phyloP scores from a whole-genome alignment of 2,888 invertebrate species.

The Coleophora flavipennella region DNA sequence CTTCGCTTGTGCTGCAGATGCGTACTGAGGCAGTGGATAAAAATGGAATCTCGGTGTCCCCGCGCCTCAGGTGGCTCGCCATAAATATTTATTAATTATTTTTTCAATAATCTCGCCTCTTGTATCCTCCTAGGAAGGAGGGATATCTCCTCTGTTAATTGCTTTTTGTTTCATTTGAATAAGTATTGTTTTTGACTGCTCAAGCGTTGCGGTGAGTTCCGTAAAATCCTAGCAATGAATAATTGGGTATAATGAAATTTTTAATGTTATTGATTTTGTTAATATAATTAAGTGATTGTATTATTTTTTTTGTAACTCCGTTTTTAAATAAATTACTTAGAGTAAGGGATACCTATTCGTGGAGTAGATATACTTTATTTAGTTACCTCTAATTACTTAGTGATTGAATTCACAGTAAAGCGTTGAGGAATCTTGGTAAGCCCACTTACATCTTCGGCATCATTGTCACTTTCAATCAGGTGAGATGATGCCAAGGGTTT shows the following conservation, averaged over 20 bases:
- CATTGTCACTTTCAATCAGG: too few relatives aligned
- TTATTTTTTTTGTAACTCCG: not conserved
- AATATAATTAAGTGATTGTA: not conserved
- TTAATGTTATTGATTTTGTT: constrained; percentile 27
- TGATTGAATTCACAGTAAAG: too few relatives aligned
- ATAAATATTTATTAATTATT: constrained; percentile 74
- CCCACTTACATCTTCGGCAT: too few relatives aligned
- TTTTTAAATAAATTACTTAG: too few relatives aligned
- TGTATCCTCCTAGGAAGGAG: constrained; percentile 61
- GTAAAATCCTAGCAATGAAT: constrained; percentile 62
- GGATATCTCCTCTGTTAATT: constrained; percentile 69
- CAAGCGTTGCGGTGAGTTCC: constrained; percentile 56
- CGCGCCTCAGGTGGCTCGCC: constrained; percentile 67
- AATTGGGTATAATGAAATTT: constrained; percentile 52
- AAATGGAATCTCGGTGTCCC: constrained; percentile 47
- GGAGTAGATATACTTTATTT: too few relatives aligned
- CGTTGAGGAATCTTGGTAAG: too few relatives aligned
- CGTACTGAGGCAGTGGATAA: constrained; percentile 59
- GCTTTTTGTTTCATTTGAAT: constrained; percentile 73
- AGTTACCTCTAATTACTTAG: too few relatives aligned
- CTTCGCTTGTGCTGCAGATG: constrained; percentile 70
- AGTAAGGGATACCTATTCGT: too few relatives aligned
- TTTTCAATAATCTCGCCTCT: constrained; percentile 71
- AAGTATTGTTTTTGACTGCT: constrained; percentile 72
- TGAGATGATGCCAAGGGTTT: too few relatives aligned